Conservation (phyloP, 2,113 vertebrate genomes). For the Catharus fuscescens region DNA sequence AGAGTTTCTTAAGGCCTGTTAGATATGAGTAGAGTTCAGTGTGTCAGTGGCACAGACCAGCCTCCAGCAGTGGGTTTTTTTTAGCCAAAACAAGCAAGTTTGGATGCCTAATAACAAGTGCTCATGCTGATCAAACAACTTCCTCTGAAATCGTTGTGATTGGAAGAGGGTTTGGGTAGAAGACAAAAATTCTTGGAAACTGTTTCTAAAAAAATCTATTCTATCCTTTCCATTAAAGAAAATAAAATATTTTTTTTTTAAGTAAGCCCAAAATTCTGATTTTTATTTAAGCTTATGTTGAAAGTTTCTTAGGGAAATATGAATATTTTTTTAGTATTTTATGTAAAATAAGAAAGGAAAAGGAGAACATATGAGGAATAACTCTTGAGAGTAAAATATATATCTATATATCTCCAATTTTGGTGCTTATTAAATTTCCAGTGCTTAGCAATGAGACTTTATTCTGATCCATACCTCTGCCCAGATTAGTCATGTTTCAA, state of each 20-base stretch:
- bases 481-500: not conserved
- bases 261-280: not conserved
- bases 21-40: not conserved
- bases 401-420: not conserved
- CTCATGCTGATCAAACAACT: not conserved
- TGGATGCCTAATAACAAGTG: not conserved
- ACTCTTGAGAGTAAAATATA: not conserved
- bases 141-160: not conserved
- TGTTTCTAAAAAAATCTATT: not conserved
- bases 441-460: not conserved
- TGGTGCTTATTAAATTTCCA: constrained; percentile 2
- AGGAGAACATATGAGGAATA: constrained; percentile 46
- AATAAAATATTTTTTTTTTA: not conserved
- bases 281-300: constrained; percentile 6
- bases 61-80: not conserved
- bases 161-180: not conserved
- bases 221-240: not conserved
- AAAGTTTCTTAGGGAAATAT: constrained; percentile 25
- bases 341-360: constrained; percentile 44
- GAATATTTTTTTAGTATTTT: constrained; percentile 58
- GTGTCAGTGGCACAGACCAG: not conserved
- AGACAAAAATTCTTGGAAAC: not conserved
- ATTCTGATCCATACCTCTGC: not conserved
- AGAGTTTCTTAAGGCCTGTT: not conserved
- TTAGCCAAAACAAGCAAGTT: not conserved